A percentile compares a stretch with the other conserved stretches of the same genome.
Conservation (phyloP, 2,797 vertebrate species). For the Microhierax caerulescens region DNA sequence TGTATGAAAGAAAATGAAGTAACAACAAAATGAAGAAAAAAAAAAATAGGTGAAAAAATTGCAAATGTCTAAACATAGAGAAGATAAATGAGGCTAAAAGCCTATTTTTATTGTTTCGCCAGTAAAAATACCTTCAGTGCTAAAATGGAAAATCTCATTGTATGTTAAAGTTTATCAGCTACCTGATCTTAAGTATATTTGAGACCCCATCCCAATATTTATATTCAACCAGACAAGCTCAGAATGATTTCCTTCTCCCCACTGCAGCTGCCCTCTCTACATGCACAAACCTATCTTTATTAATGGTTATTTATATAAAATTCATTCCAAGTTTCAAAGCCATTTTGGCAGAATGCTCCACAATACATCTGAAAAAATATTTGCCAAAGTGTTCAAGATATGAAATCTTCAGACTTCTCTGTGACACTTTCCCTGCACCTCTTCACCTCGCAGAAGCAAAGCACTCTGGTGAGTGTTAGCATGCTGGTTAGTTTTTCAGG, state of each 20-base stretch:
- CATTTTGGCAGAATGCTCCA: neutral
- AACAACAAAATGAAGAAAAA: neutral
- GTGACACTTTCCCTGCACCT: neutral
- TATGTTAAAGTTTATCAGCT: neutral
- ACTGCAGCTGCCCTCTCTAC: neutral
- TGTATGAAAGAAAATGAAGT: neutral
- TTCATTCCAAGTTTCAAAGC: neutral
- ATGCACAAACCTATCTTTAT: neutral
- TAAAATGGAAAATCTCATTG: neutral
- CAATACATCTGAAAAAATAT: fast-evolving
- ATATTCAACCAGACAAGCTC: neutral
- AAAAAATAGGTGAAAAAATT: neutral
- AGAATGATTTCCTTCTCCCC: neutral
- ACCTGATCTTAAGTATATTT: neutral
- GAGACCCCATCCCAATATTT: neutral
- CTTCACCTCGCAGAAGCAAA: neutral
- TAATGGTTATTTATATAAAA: neutral
- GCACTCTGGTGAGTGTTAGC: neutral
- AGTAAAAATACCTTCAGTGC: neutral
- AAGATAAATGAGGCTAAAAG: neutral
- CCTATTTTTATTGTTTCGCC: neutral
- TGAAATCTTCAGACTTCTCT: neutral
- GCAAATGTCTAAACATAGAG: neutral
- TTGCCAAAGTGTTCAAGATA: neutral
- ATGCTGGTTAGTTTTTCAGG: neutral